Evolutionary conservation across 2,797 vertebrate genomes (phyloP), one percentile per base, ranked within the genome.

Genomic region (Channa striata): DNA sequence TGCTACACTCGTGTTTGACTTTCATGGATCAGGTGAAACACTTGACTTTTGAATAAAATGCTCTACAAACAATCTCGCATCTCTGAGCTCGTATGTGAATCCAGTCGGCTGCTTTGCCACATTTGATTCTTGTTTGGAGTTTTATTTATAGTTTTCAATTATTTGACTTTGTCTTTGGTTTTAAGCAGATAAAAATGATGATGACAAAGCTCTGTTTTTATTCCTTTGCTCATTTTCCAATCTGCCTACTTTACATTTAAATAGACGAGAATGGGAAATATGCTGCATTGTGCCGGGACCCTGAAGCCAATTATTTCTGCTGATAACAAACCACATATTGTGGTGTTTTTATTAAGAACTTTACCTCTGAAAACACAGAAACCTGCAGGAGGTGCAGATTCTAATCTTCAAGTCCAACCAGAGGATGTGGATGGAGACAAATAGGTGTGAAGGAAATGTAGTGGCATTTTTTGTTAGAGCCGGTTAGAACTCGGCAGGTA

Each of bases 211-310:
- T 25, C 6, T 20, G 52, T 30, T 59, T 43, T 59, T 17, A 11
- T 14, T 54, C 23, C 4, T 37, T 48, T 65, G 39, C 33, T 63
- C n/a, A 4, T n/a, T 77, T 69, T 72, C 1, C 25, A 13, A 1
- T 40, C 11, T 8, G 0, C 56, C 59, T 72, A n/a, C 42, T 83
- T 80, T 72, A 61, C 70, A 83, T 80, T 61, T 83, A 68, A 72
- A 72, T 72, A 25, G 67, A 57, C 13, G 17, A 2, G 25, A 46
- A 36, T 0, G n/a, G 30, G 11, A 72, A 59, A 65, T 34, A 39
- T 47, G 66, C 21, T 12, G 20, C 16, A 11, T 44, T 37, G 40
- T 23, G 19, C 3, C 21, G 19, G 13, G 47, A 30, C 10, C 8
- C n/a, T 30, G 13, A 42, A 80, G 58, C 54, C 58, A 16, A 60